Percentiles rank a stretch among this genome's conserved stretches.
Evolutionary conservation across 2,888 invertebrate species (phyloP).

Genomic region (Cybosia mesomella): DNA sequence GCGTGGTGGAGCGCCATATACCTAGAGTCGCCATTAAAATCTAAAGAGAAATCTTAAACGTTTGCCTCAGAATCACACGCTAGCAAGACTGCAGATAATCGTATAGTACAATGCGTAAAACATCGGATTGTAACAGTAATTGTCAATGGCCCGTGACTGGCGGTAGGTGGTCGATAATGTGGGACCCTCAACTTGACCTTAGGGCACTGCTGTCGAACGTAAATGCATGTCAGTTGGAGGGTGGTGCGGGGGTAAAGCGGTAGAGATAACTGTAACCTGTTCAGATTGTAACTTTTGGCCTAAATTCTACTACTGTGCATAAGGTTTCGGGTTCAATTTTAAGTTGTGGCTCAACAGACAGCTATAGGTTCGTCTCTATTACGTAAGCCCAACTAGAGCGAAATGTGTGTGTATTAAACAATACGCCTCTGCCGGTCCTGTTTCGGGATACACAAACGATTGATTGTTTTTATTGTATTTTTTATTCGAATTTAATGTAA

Average conservation of each 20-base stretch:
- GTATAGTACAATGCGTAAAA: constrained; percentile 23
- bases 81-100: constrained; percentile 12
- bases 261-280: background rate
- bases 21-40: too few species aligned
- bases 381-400: too few species aligned
- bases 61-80: constrained; percentile 8
- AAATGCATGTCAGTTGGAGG: constrained; percentile 43
- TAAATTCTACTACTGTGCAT: too few species aligned
- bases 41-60: constrained; percentile 1
- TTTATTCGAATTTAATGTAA: too few species aligned
- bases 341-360: too few species aligned
- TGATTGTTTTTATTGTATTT: too few species aligned
- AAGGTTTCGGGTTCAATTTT: too few species aligned
- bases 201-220: constrained; percentile 49
- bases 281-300: background rate
- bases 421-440: too few species aligned
- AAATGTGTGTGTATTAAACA: too few species aligned
- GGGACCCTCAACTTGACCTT: constrained; percentile 58
- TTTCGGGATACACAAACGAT: too few species aligned
- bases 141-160: constrained; percentile 28
- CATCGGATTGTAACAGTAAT: constrained; percentile 34
- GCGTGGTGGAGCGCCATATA: too few species aligned
- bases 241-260: background rate
- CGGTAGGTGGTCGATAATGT: constrained; percentile 49
- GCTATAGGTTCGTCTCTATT: too few species aligned